Evolutionary conservation across 2,888 invertebrate genomes (phyloP), one percentile per base, ranked within the genome.

Genomic region (Candidula unifasciata): DNA sequence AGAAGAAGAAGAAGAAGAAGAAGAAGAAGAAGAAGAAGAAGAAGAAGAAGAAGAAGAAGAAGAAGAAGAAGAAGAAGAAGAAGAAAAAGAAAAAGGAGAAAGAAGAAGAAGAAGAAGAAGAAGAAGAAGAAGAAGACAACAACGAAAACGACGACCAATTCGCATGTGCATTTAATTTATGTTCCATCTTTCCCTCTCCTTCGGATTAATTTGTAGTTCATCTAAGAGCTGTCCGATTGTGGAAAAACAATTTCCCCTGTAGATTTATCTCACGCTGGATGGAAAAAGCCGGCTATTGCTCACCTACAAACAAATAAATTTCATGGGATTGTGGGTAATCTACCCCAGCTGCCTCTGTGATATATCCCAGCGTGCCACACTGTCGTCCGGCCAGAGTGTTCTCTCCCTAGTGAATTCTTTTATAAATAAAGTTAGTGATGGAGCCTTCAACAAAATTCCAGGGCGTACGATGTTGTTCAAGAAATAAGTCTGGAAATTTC

Each of bases 331-430:
- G 57, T 78, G 78, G 60, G 68, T 80, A 80, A 80, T 80, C 80
- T 80, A 80, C 68, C 80, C 80, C 80, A 80, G 80, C 57, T 80
- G 80, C 35, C 80, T 54, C 33, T 35, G 64, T 44, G 68, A 80
- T 52, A 80, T 68, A 80, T 37, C 66, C 80, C 80, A 80, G 80
- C 80, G 37, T 68, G 52, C 80, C 80, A 66, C n/a, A 68, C 24
- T 68, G 80, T 80, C 80, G 52, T 68, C 68, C 64, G 68, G 10
- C 27, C 52, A 37, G 30, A 30, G n/a, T 37, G 2, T 52, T 24
- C 24, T 30, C 52, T 21, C 27, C 68, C n/a, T 80, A 68, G 44
- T 80, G 68, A 80, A 68, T 80, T 80, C 44, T 68, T 68, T 52
- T 68, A 68, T 68, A 80, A 80, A 78, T 78, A 74, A 74, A 33